A percentile compares a stretch with the other conserved stretches of the same genome.
Evolutionary conservation across 2,888 invertebrate genomes (phyloP).

Genomic region (Acleris literana): DNA sequence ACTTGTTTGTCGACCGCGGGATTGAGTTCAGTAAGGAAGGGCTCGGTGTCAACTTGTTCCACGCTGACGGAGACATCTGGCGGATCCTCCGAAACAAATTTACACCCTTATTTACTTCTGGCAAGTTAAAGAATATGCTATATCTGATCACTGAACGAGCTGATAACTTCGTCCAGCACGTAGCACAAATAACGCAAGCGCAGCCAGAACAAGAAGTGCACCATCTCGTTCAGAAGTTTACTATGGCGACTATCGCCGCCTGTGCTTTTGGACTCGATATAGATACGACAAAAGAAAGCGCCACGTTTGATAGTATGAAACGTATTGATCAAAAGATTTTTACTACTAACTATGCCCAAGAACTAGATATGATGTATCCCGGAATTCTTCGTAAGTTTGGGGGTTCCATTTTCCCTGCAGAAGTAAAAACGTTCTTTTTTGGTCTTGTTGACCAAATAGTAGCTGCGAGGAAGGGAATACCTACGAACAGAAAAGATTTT

Average conservation of each 20-base stretch:
- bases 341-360: constrained; percentile 43
- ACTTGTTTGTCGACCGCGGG: constrained; percentile 56
- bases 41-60: constrained; percentile 58
- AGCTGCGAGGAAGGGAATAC: constrained; percentile 50
- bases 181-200: constrained; percentile 39
- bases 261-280: constrained; percentile 29
- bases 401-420: constrained; percentile 48
- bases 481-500: constrained; percentile 55
- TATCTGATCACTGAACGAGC: constrained; percentile 52
- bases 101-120: constrained; percentile 61
- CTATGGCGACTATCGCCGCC: constrained; percentile 14
- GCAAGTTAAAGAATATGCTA: constrained; percentile 65
- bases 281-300: constrained; percentile 10
- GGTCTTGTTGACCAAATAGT: constrained; percentile 48
- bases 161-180: constrained; percentile 49
- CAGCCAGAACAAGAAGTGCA: constrained; percentile 26
- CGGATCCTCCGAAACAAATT: constrained; percentile 52
- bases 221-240: constrained; percentile 7
- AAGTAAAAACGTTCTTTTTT: constrained; percentile 47
- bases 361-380: constrained; percentile 56
- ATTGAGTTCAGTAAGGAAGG: constrained; percentile 54
- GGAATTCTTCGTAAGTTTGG: constrained; percentile 53
- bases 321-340: constrained; percentile 44
- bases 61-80: constrained; percentile 59
- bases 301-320: constrained; percentile 40